These are phyloP conservation scores for Drosophila yooni DNA, from an alignment of 2,888 invertebrate species.

Conservation along the genomic window DNA sequence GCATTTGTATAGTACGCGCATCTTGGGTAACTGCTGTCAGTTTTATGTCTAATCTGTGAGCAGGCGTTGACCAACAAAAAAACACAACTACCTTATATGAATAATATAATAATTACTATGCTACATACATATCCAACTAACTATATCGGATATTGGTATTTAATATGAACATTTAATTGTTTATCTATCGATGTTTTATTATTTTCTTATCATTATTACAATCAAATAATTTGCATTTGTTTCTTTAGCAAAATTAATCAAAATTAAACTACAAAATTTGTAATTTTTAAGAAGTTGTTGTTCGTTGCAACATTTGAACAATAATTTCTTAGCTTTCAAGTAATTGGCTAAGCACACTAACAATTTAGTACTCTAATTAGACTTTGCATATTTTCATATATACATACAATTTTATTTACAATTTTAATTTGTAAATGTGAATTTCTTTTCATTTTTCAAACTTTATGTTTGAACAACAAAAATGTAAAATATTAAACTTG, in stretches of 20 bases:
- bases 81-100: constrained; percentile 38
- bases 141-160: constrained; percentile 72
- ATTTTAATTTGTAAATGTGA: constrained; percentile 53
- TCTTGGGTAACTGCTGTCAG: constrained; percentile 32
- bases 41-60: constrained; percentile 31
- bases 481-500: constrained; percentile 64
- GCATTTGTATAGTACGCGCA: constrained; percentile 4
- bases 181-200: constrained; percentile 72
- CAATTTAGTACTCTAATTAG: constrained; percentile 52
- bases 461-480: constrained; percentile 40
- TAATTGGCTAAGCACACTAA: constrained; percentile 28
- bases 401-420: constrained; percentile 19
- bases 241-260: constrained; percentile 3
- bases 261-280: neutral
- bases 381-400: constrained; percentile 35
- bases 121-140: constrained; percentile 55
- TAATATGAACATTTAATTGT: constrained; percentile 59
- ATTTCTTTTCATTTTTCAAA: constrained; percentile 14
- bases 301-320: constrained; percentile 24
- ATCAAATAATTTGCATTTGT: constrained; percentile 35
- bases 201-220: constrained; percentile 37
- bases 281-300: constrained; percentile 16
- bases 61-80: constrained; percentile 41
- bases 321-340: constrained; percentile 13
- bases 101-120: constrained; percentile 40